Conservation (phyloP, 1,140 invertebrate genomes). For the Ooceraea biroi region DNA sequence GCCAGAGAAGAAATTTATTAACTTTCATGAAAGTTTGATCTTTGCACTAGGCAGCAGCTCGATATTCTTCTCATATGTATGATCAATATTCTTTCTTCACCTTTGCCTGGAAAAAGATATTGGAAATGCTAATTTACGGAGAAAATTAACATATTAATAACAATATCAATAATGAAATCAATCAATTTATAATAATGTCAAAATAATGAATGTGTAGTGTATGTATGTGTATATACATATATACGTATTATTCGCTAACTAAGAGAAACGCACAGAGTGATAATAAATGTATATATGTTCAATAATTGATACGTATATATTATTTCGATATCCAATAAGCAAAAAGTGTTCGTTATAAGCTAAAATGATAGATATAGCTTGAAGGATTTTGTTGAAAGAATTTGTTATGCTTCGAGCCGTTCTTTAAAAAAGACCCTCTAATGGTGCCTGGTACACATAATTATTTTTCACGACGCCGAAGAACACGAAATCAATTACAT, state of each 20-base stretch:
- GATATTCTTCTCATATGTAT: constrained; percentile 32
- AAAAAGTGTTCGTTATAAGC: not conserved
- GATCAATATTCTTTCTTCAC: constrained; percentile 48
- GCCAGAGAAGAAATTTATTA: constrained; percentile 68
- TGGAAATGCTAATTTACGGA: constrained; percentile 37
- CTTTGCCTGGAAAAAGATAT: constrained; percentile 1
- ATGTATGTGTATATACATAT: too few relatives aligned
- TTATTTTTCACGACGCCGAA: not conserved
- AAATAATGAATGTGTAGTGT: not conserved
- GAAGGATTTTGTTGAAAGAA: constrained; percentile 10
- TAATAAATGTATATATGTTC: not conserved
- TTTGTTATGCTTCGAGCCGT: not conserved
- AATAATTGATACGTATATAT: not conserved
- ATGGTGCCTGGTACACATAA: not conserved
- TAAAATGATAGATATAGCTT: not conserved
- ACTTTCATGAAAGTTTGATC: constrained; percentile 76
- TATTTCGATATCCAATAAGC: not conserved
- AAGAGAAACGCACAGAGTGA: constrained; percentile 12
- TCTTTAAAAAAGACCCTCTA: not conserved
- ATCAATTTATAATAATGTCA: not conserved
- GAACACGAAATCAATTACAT: constrained; percentile 47
- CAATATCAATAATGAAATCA: too few relatives aligned
- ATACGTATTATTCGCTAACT: not conserved
- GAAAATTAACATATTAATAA: constrained; percentile 14
- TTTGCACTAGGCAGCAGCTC: not conserved